These are phyloP conservation scores for Rattus rattus DNA, from an alignment of 2,113 vertebrate genomes.

Conservation along the genomic window DNA sequence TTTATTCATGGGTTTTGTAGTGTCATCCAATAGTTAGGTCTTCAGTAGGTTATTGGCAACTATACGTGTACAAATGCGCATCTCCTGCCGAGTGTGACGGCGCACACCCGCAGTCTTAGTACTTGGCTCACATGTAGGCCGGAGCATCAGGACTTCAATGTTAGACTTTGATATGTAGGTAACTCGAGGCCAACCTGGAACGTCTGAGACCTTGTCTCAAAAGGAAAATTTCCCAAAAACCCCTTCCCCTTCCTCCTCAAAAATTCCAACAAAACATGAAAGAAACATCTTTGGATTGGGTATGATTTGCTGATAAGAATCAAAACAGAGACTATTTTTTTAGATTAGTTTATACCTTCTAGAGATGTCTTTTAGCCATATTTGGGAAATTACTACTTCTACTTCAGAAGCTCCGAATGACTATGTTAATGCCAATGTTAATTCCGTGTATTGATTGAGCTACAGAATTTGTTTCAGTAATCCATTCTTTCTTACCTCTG, in stretches of 20 bases:
- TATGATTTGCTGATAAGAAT: slow-evolving; percentile 25
- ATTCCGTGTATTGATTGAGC: slow-evolving; percentile 25
- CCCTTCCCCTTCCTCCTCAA: too few relatives aligned
- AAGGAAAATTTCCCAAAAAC: not conserved
- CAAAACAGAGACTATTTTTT: not conserved
- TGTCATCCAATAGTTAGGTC: not conserved
- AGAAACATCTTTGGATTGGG: not conserved
- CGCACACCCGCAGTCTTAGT: not conserved
- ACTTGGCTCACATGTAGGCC: not conserved
- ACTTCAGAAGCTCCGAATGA: not conserved
- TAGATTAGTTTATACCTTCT: not conserved
- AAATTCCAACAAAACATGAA: not conserved
- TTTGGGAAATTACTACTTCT: slow-evolving; percentile 51
- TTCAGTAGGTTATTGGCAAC: slow-evolving; percentile 41
- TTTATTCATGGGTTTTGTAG: not conserved
- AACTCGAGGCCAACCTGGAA: not conserved
- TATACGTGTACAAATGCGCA: not conserved
- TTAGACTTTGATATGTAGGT: not conserved
- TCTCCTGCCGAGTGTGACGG: not conserved
- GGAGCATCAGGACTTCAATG: not conserved
- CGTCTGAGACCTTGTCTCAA: not conserved
- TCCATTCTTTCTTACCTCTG: not conserved
- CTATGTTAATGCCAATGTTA: not conserved
- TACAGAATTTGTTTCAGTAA: slow-evolving; percentile 54
- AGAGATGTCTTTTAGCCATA: not conserved